Percentiles rank a stretch among this genome's conserved stretches.
Evolutionary conservation across 2,888 invertebrate genomes (phyloP).

Genomic region (Eulithis testata): DNA sequence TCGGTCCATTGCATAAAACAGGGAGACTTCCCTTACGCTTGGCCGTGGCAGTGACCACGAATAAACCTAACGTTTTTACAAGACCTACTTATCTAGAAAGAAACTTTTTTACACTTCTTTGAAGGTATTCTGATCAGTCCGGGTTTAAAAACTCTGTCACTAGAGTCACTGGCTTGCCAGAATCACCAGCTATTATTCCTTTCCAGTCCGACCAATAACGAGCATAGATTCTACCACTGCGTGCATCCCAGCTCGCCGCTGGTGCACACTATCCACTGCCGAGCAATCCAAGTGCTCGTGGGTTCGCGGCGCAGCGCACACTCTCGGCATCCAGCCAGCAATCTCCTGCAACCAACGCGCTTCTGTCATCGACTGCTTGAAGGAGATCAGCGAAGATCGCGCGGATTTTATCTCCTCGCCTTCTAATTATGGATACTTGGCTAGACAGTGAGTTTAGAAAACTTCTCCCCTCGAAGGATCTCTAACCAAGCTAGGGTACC

Average conservation of each 20-base stretch:
- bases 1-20: too few species aligned
- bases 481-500: too few species aligned
- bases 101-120: too few species aligned
- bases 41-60: too few species aligned
- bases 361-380: conserved; percentile 81
- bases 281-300: conserved; percentile 86
- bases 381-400: conserved; percentile 72
- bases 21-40: too few species aligned
- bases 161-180: too few species aligned
- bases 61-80: too few species aligned
- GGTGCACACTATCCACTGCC: conserved; percentile 84
- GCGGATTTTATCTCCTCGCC: conserved; percentile 86
- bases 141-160: too few species aligned
- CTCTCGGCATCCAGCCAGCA: conserved; percentile 85
- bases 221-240: conserved; percentile 52
- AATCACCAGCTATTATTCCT: not conserved
- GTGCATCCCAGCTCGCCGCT: conserved; percentile 75
- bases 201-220: conserved; percentile 62
- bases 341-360: conserved; percentile 77
- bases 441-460: conserved; percentile 82
- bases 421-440: conserved; percentile 86
- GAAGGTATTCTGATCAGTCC: too few species aligned
- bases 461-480: too few species aligned
- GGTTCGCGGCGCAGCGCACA: conserved; percentile 81
- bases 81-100: too few species aligned